phyloP scores from a whole-genome alignment of 2,888 invertebrate genomes.

The Micropterix aruncella region DNA sequence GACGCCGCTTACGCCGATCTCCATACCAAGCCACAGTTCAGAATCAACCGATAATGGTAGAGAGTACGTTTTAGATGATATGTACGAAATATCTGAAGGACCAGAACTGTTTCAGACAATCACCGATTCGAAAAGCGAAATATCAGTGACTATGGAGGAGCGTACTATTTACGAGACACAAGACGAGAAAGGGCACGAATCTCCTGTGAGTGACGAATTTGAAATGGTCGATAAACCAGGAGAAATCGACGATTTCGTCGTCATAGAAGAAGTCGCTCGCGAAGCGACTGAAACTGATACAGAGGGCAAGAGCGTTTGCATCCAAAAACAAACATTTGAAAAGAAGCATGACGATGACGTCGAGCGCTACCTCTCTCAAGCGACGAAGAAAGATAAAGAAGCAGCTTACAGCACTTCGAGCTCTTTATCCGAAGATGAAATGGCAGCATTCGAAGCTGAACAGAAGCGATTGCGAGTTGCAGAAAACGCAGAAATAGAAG shows the following conservation, averaged over 20 bases:
- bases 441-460: conserved; percentile 53
- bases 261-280: conserved; percentile 76
- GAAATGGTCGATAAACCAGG: conserved; percentile 80
- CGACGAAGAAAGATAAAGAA: conserved; percentile 49
- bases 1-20: conserved; percentile 45
- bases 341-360: conserved; percentile 55
- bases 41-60: conserved; percentile 49
- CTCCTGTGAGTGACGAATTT: conserved; percentile 73
- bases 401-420: conserved; percentile 41
- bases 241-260: conserved; percentile 76
- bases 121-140: conserved; percentile 36
- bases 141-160: conserved; percentile 45
- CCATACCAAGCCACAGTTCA: conserved; percentile 49
- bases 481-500: conserved; percentile 45
- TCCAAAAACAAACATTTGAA: conserved; percentile 36
- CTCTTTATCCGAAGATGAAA: conserved; percentile 43
- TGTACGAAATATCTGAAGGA: conserved; percentile 42
- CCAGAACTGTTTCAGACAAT: conserved; percentile 33
- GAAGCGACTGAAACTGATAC: conserved; percentile 73
- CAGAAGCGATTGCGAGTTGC: conserved; percentile 37
- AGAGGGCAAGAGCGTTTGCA: conserved; percentile 69
- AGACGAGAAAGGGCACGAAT: conserved; percentile 47
- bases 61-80: conserved; percentile 46
- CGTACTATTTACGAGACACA: conserved; percentile 31
- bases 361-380: conserved; percentile 53